Base-by-base conservation (phyloP, 2,888 invertebrate genomes). In the Lochmaea capreae region DNA sequence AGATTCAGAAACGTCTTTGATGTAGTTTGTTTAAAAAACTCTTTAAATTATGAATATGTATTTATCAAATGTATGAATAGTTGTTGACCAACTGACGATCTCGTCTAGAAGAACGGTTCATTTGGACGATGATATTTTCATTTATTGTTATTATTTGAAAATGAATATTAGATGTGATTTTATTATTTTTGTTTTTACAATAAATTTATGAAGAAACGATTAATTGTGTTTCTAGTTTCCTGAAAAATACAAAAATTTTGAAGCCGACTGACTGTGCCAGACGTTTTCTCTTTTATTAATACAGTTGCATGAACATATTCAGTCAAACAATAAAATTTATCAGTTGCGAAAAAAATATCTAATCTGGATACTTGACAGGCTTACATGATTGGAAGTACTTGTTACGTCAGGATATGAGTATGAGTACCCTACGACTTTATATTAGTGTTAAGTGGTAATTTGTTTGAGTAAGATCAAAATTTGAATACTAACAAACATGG, bases 321-420 rank as follows among this genome's bases (percentile, higher is more conserved):
- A 22, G 22, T 22, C 22, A 22, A 43, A 59, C 59, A 59, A 33
- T 63, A 10, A 43, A 63, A 39, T 39, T 26, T 61, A 61, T 61
- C 22, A 22, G 9, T 11, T 33, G 0, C 61, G 59, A 61, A n/a
- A 22, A 61, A 16, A 39, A 22, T 39, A 33, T 61, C 22, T 59
- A 26, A 49, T 49, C 49, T 2, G 14, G n/a, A 49, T 49, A 49
- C n/a, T 49, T 46, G 12, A 46, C 11, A 46, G 14, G 4, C 11
- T 11, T n/a, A 4, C 3, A 49, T 14, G 14, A 49, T 49, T n/a
- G 6, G n/a, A 49, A n/a, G 8, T 33, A 33, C 8, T 33, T 33
- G 6, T 33, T 33, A 33, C 33, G 8, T 33, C 6, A 33, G 3
- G 33, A 33, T 8, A 6, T 33, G 33, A 33, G 33, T 49, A n/a